A percentile compares a stretch with the other conserved stretches of the same genome.
These are phyloP conservation scores for Gouania willdenowi DNA, from an alignment of 2,797 vertebrate genomes.

Conservation along the genomic window DNA sequence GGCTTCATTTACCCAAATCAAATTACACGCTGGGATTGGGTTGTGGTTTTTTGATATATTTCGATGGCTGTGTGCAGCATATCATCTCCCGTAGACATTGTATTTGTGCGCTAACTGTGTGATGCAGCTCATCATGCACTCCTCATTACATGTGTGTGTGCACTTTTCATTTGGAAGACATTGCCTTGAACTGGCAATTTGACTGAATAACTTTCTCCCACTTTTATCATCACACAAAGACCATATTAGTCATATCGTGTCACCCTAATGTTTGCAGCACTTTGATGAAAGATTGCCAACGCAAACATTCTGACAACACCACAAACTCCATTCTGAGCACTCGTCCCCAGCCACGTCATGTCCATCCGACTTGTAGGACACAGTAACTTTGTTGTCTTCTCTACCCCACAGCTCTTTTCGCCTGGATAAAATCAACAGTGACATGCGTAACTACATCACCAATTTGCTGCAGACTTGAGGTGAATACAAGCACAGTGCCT, in stretches of 20 bases:
- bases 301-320: slow-evolving; percentile 62
- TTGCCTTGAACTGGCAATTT: slow-evolving; percentile 6
- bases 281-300: slow-evolving; percentile 43
- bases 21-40: slow-evolving; percentile 29
- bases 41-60: slow-evolving; percentile 29
- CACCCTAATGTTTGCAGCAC: slow-evolving; percentile 66
- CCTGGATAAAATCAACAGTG: slow-evolving; percentile 82
- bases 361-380: slow-evolving; percentile 46
- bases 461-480: slow-evolving; percentile 83
- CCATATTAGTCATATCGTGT: slow-evolving; percentile 37
- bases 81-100: slow-evolving; percentile 14
- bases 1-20: slow-evolving; percentile 25
- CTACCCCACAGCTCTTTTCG: slow-evolving; percentile 80
- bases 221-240: slow-evolving; percentile 18
- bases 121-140: slow-evolving; percentile 19
- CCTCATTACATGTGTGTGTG: slow-evolving; percentile 21
- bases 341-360: slow-evolving; percentile 34
- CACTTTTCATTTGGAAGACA: slow-evolving; percentile 15
- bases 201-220: neutral
- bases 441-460: slow-evolving; percentile 84
- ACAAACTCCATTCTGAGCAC: slow-evolving; percentile 22
- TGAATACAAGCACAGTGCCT: slow-evolving; percentile 65
- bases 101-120: neutral
- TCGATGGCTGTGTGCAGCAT: slow-evolving; percentile 15
- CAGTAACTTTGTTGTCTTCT: slow-evolving; percentile 73